Base-by-base conservation (phyloP, 2,888 invertebrate genomes). In the Eilema depressum region DNA sequence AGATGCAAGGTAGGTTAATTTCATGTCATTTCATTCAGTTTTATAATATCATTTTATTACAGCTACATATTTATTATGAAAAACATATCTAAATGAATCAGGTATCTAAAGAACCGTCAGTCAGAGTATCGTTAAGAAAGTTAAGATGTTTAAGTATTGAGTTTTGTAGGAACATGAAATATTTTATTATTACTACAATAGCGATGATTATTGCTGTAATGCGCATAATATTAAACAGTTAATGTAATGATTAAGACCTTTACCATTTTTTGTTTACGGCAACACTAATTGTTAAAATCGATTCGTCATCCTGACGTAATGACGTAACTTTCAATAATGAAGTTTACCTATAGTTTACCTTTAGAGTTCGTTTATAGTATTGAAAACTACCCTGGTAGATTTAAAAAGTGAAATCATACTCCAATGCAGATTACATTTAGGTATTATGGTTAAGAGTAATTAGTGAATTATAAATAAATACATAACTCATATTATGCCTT, bases 1-100 rank as follows among this genome's bases (percentile, higher is more conserved):
- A 96, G 96, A 96, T 96, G 96, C 96, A 96, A 96, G 96, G 96
- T 96, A 90, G 89, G 86, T 85, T 47, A 65, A 63, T 30, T 60
- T 89, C 89, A 85, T 84, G 41, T n/a, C n/a, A n/a, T n/a, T n/a
- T n/a, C n/a, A n/a, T n/a, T n/a, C n/a, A n/a, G 66, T 65, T 59
- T 53, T 23, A n/a, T n/a, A 14, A n/a, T n/a, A 57, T 47, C 20
- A 25, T 12, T 66, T 37, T 57, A 23, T 57, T 59, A 56, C 25
- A 66, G n/a, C 28, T 28, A 25, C 64, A 65, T 17, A 28, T 12
- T n/a, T n/a, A n/a, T n/a, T n/a, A n/a, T 47, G 23, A 33, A 28
- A 61, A 20, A n/a, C 20, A 59, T 26, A 5, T 59, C 14, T 59
- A 57, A 30, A 28, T 33, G 17, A 61, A 61, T n/a, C 0, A 30